Evolutionary conservation across 23 tunicate species (phyloP).

Genomic region (Diplosoma virens): DNA sequence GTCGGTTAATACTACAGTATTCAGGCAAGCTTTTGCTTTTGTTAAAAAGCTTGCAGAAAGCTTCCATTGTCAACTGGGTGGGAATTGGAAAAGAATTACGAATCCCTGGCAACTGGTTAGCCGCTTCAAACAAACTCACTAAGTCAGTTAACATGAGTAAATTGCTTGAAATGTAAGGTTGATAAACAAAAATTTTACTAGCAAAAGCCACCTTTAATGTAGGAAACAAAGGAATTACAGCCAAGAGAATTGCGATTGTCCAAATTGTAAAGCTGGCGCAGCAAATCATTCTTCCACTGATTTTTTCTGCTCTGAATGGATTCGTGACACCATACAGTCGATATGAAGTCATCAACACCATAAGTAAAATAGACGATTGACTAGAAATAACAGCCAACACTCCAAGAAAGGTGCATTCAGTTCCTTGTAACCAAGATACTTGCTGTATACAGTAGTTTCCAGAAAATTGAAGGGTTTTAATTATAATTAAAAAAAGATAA

Average conservation of each 20-base stretch:
- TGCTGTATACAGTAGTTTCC: conserved; percentile 43
- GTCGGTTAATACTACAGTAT: neutral
- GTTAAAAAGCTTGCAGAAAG: conserved; percentile 19
- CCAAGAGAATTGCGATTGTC: conserved; percentile 26
- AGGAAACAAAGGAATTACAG: conserved; percentile 35
- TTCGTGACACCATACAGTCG: conserved; percentile 49
- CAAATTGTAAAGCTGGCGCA: conserved; percentile 25
- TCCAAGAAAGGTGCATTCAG: conserved; percentile 39
- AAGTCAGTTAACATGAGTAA: neutral
- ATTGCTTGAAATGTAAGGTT: conserved; percentile 13
- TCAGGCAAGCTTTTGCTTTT: neutral
- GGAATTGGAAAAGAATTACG: neutral
- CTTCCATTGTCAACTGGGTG: neutral
- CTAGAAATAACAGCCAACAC: conserved; percentile 45
- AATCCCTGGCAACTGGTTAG: neutral
- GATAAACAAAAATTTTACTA: neutral
- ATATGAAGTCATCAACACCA: conserved; percentile 74
- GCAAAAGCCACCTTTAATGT: neutral
- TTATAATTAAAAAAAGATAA: conserved; percentile 35
- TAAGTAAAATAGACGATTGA: conserved; percentile 54
- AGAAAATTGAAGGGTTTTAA: conserved; percentile 32
- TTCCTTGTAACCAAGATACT: conserved; percentile 45
- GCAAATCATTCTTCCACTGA: conserved; percentile 29
- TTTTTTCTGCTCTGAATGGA: conserved; percentile 47
- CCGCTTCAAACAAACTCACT: neutral